phyloP scores from a whole-genome alignment of 2,113 vertebrate species.

The Malaclemys terrapin region DNA sequence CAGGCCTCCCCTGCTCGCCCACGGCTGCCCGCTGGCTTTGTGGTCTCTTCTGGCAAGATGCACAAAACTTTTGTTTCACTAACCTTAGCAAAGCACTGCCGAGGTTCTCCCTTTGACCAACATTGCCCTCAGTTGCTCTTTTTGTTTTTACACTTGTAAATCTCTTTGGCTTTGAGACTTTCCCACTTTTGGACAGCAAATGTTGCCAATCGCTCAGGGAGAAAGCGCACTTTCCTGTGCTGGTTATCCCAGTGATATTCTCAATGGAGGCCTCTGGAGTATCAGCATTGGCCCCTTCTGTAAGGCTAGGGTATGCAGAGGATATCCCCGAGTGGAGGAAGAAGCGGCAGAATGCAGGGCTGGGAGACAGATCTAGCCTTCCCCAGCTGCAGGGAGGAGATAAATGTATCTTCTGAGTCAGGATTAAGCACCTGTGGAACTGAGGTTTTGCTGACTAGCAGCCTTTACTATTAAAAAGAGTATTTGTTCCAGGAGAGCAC shows the following conservation, averaged over 20 bases:
- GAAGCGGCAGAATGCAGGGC: not conserved
- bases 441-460: not conserved
- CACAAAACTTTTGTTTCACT: slow-evolving; percentile 12
- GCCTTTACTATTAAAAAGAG: not conserved
- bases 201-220: not conserved
- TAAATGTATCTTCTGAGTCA: not conserved
- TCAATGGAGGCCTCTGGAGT: not conserved
- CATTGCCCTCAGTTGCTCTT: slow-evolving; percentile 29
- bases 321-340: accelerated
- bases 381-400: slow-evolving; percentile 1
- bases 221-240: not conserved
- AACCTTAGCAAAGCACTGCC: slow-evolving; percentile 6
- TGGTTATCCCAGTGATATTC: not conserved
- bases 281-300: not conserved
- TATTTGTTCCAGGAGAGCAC: not conserved
- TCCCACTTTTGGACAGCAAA: not conserved
- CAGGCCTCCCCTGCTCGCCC: slow-evolving; percentile 53
- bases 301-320: not conserved
- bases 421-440: slow-evolving; percentile 4
- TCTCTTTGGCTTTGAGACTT: slow-evolving; percentile 3
- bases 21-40: slow-evolving; percentile 65
- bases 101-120: slow-evolving; percentile 6
- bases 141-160: slow-evolving; percentile 28
- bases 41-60: slow-evolving; percentile 21
- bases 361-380: not conserved